phyloP scores from a whole-genome alignment of 1,140 invertebrate genomes.

The Aethina tumida region DNA sequence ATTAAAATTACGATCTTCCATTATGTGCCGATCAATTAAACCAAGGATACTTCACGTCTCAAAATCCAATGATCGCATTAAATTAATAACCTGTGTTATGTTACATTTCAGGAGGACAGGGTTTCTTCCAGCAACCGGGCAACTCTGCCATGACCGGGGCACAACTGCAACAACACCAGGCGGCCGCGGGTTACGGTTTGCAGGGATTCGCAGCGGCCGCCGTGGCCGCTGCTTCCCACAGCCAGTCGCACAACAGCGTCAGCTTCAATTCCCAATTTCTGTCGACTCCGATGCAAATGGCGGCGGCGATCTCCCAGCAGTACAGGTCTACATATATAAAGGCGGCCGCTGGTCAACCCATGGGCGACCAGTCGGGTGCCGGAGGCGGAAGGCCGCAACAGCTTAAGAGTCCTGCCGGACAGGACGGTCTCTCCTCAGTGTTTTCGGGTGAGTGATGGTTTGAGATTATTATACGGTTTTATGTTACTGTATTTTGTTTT shows the following conservation, averaged over 20 bases:
- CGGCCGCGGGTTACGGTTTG: too few species aligned
- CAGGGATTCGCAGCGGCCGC: constrained; percentile 31
- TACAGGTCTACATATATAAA: constrained; percentile 29
- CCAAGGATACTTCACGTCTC: background rate
- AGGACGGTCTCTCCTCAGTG: constrained; percentile 33
- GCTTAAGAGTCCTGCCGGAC: constrained; percentile 32
- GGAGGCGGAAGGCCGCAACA: constrained; percentile 27
- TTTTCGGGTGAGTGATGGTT: constrained; percentile 27
- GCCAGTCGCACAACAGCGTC: constrained; percentile 31
- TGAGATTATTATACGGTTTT: background rate
- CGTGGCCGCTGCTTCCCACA: constrained; percentile 33
- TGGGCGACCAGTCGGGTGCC: constrained; percentile 17
- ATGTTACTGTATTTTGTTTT: constrained; percentile 12
- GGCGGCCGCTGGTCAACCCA: constrained; percentile 20
- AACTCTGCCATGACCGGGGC: constrained; percentile 28
- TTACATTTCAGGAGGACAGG: constrained; percentile 31
- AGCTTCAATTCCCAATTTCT: constrained; percentile 25
- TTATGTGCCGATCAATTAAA: background rate
- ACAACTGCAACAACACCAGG: constrained; percentile 31
- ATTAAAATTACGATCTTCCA: too few species aligned
- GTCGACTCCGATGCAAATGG: constrained; percentile 25
- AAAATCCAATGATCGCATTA: too few species aligned
- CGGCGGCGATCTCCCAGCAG: constrained; percentile 25
- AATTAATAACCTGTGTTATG: too few species aligned
- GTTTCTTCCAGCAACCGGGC: constrained; percentile 33